Percentiles rank a stretch among this genome's conserved stretches.
Conservation (phyloP, 2,113 vertebrate species). For the Alligator mississippiensis region DNA sequence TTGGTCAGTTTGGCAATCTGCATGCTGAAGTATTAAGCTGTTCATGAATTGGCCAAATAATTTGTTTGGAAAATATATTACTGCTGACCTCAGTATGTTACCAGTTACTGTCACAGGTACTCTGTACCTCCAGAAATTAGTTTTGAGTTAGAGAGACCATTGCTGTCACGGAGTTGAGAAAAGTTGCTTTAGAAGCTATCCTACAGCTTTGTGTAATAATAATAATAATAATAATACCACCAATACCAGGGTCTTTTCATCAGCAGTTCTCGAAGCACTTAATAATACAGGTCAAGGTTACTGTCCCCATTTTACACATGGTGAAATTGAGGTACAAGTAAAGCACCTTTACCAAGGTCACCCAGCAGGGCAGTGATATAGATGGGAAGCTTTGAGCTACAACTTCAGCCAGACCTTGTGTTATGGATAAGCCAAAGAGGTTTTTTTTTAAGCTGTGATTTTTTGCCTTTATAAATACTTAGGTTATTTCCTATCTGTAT, state of each 20-base stretch:
- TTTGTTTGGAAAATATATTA: neutral
- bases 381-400: neutral
- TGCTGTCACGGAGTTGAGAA: neutral
- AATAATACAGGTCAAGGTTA: too few species aligned
- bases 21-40: neutral
- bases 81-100: neutral
- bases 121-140: neutral
- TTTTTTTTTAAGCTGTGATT: neutral
- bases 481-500: neutral
- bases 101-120: neutral
- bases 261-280: too few species aligned
- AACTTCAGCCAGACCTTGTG: neutral
- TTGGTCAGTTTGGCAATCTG: neutral
- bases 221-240: too few species aligned
- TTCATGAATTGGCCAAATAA: neutral
- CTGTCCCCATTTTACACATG: too few species aligned
- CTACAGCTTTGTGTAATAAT: neutral
- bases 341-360: conserved; percentile 1
- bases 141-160: neutral
- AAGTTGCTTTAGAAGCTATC: neutral
- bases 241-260: too few species aligned
- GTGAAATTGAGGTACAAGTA: neutral
- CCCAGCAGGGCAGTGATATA: rapidly evolving
- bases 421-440: neutral
- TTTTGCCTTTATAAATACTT: neutral